Conservation (phyloP, 1,140 invertebrate genomes). For the Drosophila lini region DNA sequence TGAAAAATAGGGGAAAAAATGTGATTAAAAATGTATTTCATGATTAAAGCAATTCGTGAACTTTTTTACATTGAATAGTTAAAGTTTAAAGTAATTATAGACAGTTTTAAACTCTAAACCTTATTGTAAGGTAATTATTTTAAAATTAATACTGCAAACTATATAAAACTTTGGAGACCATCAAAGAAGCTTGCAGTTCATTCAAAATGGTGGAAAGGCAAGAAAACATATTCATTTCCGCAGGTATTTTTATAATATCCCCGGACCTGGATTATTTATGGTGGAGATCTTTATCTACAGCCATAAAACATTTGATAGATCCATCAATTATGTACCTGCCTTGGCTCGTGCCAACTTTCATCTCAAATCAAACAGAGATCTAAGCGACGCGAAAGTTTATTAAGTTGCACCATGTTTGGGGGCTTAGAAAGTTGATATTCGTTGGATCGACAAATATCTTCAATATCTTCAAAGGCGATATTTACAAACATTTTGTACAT, state of each 20-base stretch:
- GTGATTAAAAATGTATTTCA: neutral
- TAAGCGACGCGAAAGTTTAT: conserved; percentile 65
- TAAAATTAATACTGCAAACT: too few species aligned
- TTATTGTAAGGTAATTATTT: too few species aligned
- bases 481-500: conserved; percentile 64
- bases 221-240: neutral
- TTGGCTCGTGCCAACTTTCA: conserved; percentile 53
- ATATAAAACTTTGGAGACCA: too few species aligned
- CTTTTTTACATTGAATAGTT: too few species aligned
- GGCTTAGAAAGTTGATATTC: conserved; percentile 60
- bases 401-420: conserved; percentile 57
- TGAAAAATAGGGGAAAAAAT: neutral
- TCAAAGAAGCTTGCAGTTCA: neutral
- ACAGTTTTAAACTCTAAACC: too few species aligned
- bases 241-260: neutral
- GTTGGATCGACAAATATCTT: neutral
- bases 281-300: conserved; percentile 18
- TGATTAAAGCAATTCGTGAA: neutral
- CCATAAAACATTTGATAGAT: conserved; percentile 21
- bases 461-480: conserved; percentile 54
- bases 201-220: conserved; percentile 27
- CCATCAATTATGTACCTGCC: conserved; percentile 22
- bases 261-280: conserved; percentile 13
- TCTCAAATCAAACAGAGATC: conserved; percentile 57
- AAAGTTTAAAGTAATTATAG: too few species aligned